Evolutionary conservation across 1,140 invertebrate genomes (phyloP), one percentile per base, ranked within the genome.

Genomic region (Neuroterus valhalla): DNA sequence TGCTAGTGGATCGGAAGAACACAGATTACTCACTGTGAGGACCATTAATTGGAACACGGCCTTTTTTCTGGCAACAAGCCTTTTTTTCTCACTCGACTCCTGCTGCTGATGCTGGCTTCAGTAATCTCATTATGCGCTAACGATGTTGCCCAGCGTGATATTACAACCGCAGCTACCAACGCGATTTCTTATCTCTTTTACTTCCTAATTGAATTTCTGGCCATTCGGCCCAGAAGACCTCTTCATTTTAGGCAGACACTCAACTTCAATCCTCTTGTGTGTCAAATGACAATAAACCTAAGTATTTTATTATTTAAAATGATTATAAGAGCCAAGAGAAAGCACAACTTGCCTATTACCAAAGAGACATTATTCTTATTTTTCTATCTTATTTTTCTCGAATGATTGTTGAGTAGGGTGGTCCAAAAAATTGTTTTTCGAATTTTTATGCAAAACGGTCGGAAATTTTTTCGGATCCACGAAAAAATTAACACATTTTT

Each of bases 121-220:
- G 78, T 84, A 86, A 86, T 83, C 83, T 86, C 76, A 83, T 85
- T 85, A 84, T 79, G 77, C 77, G 73, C 72, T 83, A 84, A 86
- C 81, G 81, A 85, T 80, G 77, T 71, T 70, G 71, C 82, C 5
- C 82, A 82, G 84, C 81, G 45, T 83, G 84, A 80, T 84, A 78
- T 83, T 81, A 74, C 50, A 38, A 67, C 78, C 44, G 46, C 52
- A 43, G 80, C 80, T 81, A 76, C 80, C 76, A 68, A 78, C 74
- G 68, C 23, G 31, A 46, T 75, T 62, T 52, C 62, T 21, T 26
- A n/a, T 62, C 26, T 62, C 4, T 38, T 52, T 10, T 2, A 19
- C 50, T 19, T 19, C n/a, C 46, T 48, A 48, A 48, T 48, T 48
- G 44, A 75, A 70, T 75, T 77, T 77, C 44, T 68, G 62, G 66